Evolutionary conservation across 2,888 invertebrate species (phyloP), one percentile per base, ranked within the genome.

Genomic region (Cephus nigrinus): DNA sequence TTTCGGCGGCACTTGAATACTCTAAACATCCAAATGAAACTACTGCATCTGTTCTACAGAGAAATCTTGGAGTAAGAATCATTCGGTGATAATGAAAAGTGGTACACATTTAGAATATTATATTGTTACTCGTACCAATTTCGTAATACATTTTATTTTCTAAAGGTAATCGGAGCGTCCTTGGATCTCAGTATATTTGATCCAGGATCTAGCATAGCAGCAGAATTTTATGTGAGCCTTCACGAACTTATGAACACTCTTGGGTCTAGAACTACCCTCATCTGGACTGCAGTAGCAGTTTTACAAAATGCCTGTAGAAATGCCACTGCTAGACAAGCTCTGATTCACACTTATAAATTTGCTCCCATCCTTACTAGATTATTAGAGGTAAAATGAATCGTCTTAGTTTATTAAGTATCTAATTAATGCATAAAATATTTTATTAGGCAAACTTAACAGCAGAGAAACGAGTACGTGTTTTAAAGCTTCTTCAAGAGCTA

Each of bases 291-390:
- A 5, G 92, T 96, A 0, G 94, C 94, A n/a, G 94, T 95, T 69
- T 90, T 96, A 36, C 92, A 93, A 32, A 93, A 94, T 77, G 94
- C 94, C 4, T 94, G 94, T 81, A 93, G 93, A 80, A 95, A 95
- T 86, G 92, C 93, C 0, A 92, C 93, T 74, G 94, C 95, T 1
- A 92, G 94, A 82, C 92, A 93, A 86, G 94, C 94, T 1, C 92
- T 96, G 0, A 94, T 95, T 40, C 94, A 95, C 84, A 95, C 94
- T 0, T 96, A 95, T 86, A 95, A 95, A 87, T 96, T 95, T 88
- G 92, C 95, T 88, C 95, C 95, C 34, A 93, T 94, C 79, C 88
- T 96, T 73, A 93, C 95, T 1, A 92, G 93, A 82, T 87, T 95
- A 40, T 89, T 96, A 73, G 93, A 94, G 69, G 93, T 94, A 85